A percentile compares a stretch with the other conserved stretches of the same genome.
These are phyloP conservation scores for Oryzias woworae DNA, from an alignment of 2,113 vertebrate genomes.

Conservation along the genomic window DNA sequence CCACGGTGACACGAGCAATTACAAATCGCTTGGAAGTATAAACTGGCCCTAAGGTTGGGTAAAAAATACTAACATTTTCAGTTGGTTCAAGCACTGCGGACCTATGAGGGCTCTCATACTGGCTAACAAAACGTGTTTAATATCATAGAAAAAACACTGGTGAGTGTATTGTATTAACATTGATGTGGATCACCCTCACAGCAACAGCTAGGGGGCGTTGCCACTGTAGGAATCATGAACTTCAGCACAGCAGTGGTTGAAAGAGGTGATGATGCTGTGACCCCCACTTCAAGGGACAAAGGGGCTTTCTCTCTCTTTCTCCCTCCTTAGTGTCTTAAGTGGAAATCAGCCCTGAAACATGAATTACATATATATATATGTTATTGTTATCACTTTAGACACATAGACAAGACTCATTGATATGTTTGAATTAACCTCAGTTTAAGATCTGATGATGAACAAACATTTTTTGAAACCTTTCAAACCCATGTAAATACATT, in stretches of 20 bases:
- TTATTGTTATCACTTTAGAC: not conserved
- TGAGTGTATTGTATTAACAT: no score
- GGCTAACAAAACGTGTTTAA: no score
- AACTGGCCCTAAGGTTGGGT: no score
- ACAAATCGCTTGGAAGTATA: no score
- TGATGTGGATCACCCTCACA: no score
- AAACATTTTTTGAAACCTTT: no score
- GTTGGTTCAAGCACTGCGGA: no score
- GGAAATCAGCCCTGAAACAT: constrained; percentile 50
- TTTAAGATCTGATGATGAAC: not conserved
- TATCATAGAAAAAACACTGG: no score
- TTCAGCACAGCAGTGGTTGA: constrained; percentile 22
- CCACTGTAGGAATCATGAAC: constrained; percentile 5
- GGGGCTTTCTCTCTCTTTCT: constrained; percentile 74
- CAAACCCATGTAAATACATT: not conserved
- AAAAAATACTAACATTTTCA: no score
- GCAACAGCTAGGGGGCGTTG: not conserved
- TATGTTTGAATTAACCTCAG: not conserved
- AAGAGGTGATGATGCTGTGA: constrained; percentile 45
- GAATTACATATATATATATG: constrained; percentile 9
- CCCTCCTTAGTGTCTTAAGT: constrained; percentile 59
- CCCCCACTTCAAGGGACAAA: constrained; percentile 73
- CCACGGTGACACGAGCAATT: no score
- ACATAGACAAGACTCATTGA: no score
- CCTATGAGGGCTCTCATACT: no score